A percentile compares a stretch with the other conserved stretches of the same genome.
Conservation (phyloP, 2,888 invertebrate genomes). For the Phalera bucephala region DNA sequence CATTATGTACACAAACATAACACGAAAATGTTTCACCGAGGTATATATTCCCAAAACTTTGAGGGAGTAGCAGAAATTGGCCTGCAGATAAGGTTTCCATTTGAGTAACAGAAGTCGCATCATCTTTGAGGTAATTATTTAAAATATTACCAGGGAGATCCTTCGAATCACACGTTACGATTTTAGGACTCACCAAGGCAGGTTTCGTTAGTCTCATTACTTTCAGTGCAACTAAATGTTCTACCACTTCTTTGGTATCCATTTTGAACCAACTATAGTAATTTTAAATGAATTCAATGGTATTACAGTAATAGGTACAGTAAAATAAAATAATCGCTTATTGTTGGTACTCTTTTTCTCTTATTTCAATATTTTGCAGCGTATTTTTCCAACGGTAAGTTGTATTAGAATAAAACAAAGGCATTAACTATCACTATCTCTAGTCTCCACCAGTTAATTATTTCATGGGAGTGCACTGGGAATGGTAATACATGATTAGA, state of each 20-base stretch:
- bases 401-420: too few species aligned
- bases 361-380: too few species aligned
- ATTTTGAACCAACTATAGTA: conserved; percentile 44
- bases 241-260: conserved; percentile 84
- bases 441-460: too few species aligned
- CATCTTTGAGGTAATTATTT: conserved; percentile 89
- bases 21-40: conserved; percentile 99
- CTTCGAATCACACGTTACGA: conserved; percentile 92
- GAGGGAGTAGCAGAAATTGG: conserved; percentile 95
- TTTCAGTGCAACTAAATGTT: conserved; percentile 85
- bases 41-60: conserved; percentile 99
- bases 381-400: too few species aligned
- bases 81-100: conserved; percentile 93
- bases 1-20: conserved; percentile 98
- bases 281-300: too few species aligned
- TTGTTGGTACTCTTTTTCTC: too few species aligned
- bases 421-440: too few species aligned
- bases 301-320: too few species aligned
- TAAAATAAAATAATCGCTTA: too few species aligned
- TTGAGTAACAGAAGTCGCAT: conserved; percentile 91
- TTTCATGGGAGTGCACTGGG: too few species aligned
- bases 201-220: conserved; percentile 98
- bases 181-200: conserved; percentile 90
- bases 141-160: conserved; percentile 93
- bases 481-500: too few species aligned